Base-by-base conservation (phyloP, 2,888 invertebrate genomes). In the Cataglyphis rosenhaueri region DNA sequence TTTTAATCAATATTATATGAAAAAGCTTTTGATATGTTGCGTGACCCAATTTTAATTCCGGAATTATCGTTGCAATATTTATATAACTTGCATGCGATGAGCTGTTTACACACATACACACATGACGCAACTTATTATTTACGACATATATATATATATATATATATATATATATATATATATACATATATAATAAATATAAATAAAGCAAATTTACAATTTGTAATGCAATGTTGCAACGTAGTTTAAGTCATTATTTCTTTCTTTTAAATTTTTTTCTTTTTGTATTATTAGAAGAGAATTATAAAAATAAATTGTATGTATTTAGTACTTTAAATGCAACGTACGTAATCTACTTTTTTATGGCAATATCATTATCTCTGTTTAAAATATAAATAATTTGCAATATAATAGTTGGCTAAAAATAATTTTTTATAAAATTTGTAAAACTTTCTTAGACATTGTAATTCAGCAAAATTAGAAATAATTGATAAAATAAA, bases 21-120 rank as follows among this genome's bases (percentile, higher is more conserved):
- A 70, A 70, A 70, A 55, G 15, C 35, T 21, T 55, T 70, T 15
- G 21, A 35, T 70, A 25, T 35, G 15, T n/a, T 6, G 18, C 18
- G 21, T 35, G 9, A 35, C 15, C 21, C 15, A 41, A 55, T 55
- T 70, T 55, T 55, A 38, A 35, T 55, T 55, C 21, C 21, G 1
- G 35, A 70, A 18, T 52, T 70, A 52, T 70, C 35, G 12, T 12
- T 70, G 29, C 29, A 70, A 55, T 70, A 21, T 55, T 65, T 41
- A 21, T 41, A 41, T 25, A 44, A 44, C 65, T 25, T 32, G 25
- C 9, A 44, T 18, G 8, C 44, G 25, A 25, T 44, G 38, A n/a
- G 38, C 38, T 38, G 21, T 44, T 65, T 65, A 44, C 41, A 15
- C 41, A 15, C 35, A 35, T 35, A 35, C 0, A 35, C 35, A 35